Evolutionary conservation across 2,113 vertebrate species (phyloP), one percentile per base, ranked within the genome.

Genomic region (Pituophis catenifer): DNA sequence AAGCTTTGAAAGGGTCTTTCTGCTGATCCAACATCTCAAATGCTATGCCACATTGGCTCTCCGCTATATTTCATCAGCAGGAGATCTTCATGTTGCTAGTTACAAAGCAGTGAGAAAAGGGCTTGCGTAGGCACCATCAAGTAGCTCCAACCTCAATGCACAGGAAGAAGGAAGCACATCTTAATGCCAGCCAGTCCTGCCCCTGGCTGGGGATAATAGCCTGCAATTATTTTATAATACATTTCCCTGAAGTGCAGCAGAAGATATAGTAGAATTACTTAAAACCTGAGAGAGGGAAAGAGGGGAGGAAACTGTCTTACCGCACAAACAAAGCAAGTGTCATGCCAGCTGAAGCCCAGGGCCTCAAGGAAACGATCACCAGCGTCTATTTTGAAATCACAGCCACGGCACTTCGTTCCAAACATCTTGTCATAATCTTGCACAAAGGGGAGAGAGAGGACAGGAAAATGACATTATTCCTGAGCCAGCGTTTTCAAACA

Each of bases 371-470:
- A 99, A 57, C 99, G 98, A 97, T 99, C 99, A 2, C 99, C 99
- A 0, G 99, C 99, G 5, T 99, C 99, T 0, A 99, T 99, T 98
- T 99, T 99, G 97, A 99, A 99, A 98, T 99, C 99, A 92, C 99
- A 99, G 96, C 99, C 99, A 0, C 99, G 99, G 96, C 99, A 99
- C 97, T 99, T 99, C 26, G 99, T 99, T 95, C 99, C 99, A 97
- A 99, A 99, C 99, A 99, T 99, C 98, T 99, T 99, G 97, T 99
- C 99, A 0, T 99, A 99, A 97, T 99, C 99, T 99, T 97, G 0
- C 0, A 90, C 89, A 0, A 86, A 58, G 93, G 29, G 52, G 65
- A 92, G 89, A 93, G 29, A 54, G 8, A n/a, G 19, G 8, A 88
- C 70, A 75, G n/a, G n/a, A 44, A 89, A 17, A 24, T 29, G 33